A percentile compares a stretch with the other conserved stretches of the same genome.
These are phyloP conservation scores for Gila robusta DNA, from an alignment of 2,797 vertebrate species.

Conservation along the genomic window DNA sequence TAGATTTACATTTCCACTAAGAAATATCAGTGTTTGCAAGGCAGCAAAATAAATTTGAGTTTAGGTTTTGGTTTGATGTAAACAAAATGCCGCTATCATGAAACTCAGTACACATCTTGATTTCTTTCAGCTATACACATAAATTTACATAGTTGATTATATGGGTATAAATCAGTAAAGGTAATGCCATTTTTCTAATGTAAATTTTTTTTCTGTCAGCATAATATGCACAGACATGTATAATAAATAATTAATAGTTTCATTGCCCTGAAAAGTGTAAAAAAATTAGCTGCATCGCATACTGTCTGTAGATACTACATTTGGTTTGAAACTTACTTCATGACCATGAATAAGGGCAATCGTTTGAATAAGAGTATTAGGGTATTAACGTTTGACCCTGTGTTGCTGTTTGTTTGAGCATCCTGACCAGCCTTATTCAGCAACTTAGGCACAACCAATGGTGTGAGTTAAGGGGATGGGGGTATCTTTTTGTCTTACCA, in stretches of 20 bases:
- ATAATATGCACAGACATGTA: background rate
- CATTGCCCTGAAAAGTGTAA: background rate
- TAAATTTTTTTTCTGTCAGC: background rate
- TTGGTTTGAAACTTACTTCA: background rate
- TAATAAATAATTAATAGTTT: background rate
- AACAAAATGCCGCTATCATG: background rate
- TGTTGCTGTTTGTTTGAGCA: background rate
- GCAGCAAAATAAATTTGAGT: background rate
- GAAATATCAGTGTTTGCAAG: slow-evolving; percentile 44
- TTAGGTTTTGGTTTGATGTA: background rate
- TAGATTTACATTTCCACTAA: slow-evolving; percentile 5
- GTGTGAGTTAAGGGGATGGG: background rate
- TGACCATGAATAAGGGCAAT: background rate
- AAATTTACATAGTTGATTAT: background rate
- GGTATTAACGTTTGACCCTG: background rate
- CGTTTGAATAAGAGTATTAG: background rate
- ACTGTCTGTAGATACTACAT: background rate
- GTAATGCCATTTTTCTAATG: background rate
- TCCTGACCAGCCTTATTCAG: background rate
- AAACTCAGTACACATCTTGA: background rate
- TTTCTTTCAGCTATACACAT: background rate
- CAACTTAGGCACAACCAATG: background rate
- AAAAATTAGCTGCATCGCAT: background rate
- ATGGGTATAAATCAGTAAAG: background rate
- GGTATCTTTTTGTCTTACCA: background rate